Evolutionary conservation across 2,888 invertebrate genomes (phyloP).

Genomic region (Anoplius nigerrimus): DNA sequence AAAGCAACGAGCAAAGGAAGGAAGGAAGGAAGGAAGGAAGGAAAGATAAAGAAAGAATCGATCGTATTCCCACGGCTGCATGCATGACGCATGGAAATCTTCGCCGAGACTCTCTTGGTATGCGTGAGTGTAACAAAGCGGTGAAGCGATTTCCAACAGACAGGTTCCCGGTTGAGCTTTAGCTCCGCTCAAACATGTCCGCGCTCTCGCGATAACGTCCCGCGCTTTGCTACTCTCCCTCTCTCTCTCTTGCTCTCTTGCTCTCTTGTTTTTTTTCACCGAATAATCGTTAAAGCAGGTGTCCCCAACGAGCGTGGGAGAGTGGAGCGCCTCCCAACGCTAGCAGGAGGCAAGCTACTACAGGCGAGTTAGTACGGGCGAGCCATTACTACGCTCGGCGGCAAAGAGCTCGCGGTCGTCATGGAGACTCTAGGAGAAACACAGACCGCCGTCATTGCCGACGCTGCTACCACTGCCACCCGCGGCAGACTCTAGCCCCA

Average conservation of each 20-base stretch:
- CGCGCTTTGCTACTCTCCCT: constrained; percentile 23
- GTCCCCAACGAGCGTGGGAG: constrained; percentile 72
- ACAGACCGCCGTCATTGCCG: constrained; percentile 57
- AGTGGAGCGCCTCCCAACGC: constrained; percentile 63
- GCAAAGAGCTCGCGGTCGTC: constrained; percentile 63
- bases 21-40: too few relatives aligned
- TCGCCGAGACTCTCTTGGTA: too few relatives aligned
- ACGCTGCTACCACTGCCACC: too few relatives aligned
- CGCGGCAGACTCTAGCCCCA: background rate
- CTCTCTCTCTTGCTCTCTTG: constrained; percentile 17
- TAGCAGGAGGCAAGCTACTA: too few relatives aligned
- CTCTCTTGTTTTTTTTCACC: constrained; percentile 49
- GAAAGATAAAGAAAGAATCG: too few relatives aligned
- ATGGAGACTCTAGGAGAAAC: constrained; percentile 71
- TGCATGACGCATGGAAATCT: too few relatives aligned
- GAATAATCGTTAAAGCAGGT: constrained; percentile 69
- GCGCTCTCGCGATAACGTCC: constrained; percentile 32
- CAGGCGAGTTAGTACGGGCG: too few relatives aligned
- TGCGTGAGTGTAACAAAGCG: too few relatives aligned
- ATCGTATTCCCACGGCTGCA: too few relatives aligned
- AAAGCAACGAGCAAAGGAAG: too few relatives aligned
- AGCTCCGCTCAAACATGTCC: background rate
- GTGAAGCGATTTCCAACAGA: too few relatives aligned
- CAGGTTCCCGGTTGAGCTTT: too few relatives aligned
- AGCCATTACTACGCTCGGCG: constrained; percentile 66